These are phyloP conservation scores for Drosophila sp. DNA, from an alignment of 1,140 invertebrate genomes.

Conservation along the genomic window DNA sequence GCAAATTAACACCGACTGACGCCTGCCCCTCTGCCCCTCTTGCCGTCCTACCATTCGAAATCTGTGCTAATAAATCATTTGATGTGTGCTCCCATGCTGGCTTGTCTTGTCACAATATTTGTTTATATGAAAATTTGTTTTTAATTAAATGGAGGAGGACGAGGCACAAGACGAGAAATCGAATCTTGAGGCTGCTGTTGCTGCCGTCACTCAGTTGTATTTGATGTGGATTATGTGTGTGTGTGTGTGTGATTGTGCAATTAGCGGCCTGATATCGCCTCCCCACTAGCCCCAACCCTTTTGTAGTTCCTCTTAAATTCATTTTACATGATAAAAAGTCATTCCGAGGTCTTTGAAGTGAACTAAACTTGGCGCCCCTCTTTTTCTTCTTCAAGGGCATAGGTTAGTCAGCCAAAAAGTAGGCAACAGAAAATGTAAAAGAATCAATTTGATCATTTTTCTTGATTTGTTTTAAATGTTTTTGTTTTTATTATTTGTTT, in stretches of 20 bases:
- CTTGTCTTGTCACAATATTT: constrained; percentile 65
- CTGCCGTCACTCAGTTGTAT: constrained; percentile 59
- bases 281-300: neutral
- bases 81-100: constrained; percentile 55
- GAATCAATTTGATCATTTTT: neutral
- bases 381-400: neutral
- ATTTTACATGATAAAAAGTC: constrained; percentile 63
- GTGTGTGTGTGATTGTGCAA: constrained; percentile 58
- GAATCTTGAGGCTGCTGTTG: constrained; percentile 41
- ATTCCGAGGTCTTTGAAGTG: constrained; percentile 56
- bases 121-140: constrained; percentile 71
- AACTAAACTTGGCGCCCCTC: neutral
- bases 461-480: constrained; percentile 30
- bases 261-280: constrained; percentile 49
- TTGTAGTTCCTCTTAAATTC: neutral
- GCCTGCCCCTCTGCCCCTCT: constrained; percentile 8
- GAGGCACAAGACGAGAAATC: constrained; percentile 44
- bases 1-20: constrained; percentile 69
- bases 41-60: constrained; percentile 33
- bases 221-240: constrained; percentile 20
- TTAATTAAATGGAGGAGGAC: constrained; percentile 68
- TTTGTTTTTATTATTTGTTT: constrained; percentile 40
- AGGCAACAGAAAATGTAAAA: neutral
- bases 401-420: constrained; percentile 5
- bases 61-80: constrained; percentile 78